Conservation (phyloP, 1,140 invertebrate species). For the Hesperophylax magnus region DNA sequence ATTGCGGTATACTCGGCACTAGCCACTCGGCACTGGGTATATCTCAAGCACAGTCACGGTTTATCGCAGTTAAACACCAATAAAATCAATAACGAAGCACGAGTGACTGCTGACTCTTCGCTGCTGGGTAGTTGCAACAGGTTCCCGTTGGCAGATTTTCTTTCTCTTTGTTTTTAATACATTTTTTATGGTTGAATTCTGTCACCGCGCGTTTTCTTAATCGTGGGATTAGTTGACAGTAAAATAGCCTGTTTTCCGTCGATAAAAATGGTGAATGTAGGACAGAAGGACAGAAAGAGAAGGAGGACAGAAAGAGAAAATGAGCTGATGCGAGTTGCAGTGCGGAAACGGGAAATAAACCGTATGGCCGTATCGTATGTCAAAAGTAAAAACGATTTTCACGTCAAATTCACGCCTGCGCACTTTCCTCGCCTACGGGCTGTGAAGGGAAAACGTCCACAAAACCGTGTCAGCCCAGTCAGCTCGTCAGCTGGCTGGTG, state of each 20-base stretch:
- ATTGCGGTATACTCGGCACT: background rate
- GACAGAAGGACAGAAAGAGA: no score
- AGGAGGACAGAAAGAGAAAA: no score
- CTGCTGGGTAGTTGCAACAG: conserved; percentile 24
- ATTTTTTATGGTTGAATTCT: conserved; percentile 4
- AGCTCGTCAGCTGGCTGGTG: no score
- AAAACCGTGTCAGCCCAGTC: no score
- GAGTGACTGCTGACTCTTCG: background rate
- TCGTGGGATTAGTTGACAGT: no score
- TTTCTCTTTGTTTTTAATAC: conserved; percentile 26
- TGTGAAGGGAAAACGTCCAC: no score
- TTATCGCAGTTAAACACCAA: conserved; percentile 19
- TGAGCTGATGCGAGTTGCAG: no score
- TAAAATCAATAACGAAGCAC: conserved; percentile 28
- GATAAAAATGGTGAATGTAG: no score
- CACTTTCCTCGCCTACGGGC: background rate
- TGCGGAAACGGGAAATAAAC: no score
- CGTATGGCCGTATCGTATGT: background rate
- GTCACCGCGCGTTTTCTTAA: no score
- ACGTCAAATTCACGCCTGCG: conserved; percentile 15
- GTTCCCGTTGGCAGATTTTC: conserved; percentile 23
- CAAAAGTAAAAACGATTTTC: background rate
- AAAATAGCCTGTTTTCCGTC: no score
- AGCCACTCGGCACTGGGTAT: background rate
- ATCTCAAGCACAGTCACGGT: background rate